phyloP scores from a whole-genome alignment of 1,140 invertebrate species.

The Drosophila rhopaloa region DNA sequence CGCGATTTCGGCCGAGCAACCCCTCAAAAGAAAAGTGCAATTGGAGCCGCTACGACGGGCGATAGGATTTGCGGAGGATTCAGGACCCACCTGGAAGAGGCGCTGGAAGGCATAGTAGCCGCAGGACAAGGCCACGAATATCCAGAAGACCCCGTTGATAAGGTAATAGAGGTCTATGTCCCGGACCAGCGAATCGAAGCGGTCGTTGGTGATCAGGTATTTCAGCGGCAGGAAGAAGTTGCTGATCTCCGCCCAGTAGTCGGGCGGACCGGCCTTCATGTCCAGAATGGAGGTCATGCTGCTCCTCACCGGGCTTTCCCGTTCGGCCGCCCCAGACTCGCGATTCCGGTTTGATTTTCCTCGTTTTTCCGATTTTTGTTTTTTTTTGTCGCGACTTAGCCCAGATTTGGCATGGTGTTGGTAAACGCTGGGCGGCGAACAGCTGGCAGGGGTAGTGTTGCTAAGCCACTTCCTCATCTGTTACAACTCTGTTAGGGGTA shows the following conservation, averaged over 20 bases:
- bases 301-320: conserved; percentile 27
- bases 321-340: conserved; percentile 32
- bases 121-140: conserved; percentile 69
- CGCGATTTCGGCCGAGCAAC: conserved; percentile 37
- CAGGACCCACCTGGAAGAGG: conserved; percentile 70
- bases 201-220: conserved; percentile 77
- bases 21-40: conserved; percentile 41
- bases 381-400: conserved; percentile 1
- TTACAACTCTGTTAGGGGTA: conserved; percentile 12
- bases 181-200: conserved; percentile 74
- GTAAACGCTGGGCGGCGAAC: not conserved
- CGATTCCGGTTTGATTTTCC: conserved; percentile 4
- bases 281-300: conserved; percentile 76
- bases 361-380: conserved; percentile 4
- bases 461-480: too few relatives aligned
- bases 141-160: conserved; percentile 80
- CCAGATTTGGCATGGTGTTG: conserved; percentile 15
- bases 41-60: conserved; percentile 4
- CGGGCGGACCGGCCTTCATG: conserved; percentile 74
- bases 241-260: conserved; percentile 78
- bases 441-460: conserved; percentile 6
- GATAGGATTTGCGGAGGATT: not conserved
- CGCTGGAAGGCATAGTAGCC: conserved; percentile 75
- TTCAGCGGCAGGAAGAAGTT: conserved; percentile 82
- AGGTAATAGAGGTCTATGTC: conserved; percentile 81